Evolutionary conservation across 2,113 vertebrate genomes (phyloP).

Genomic region (Cettia cetti): DNA sequence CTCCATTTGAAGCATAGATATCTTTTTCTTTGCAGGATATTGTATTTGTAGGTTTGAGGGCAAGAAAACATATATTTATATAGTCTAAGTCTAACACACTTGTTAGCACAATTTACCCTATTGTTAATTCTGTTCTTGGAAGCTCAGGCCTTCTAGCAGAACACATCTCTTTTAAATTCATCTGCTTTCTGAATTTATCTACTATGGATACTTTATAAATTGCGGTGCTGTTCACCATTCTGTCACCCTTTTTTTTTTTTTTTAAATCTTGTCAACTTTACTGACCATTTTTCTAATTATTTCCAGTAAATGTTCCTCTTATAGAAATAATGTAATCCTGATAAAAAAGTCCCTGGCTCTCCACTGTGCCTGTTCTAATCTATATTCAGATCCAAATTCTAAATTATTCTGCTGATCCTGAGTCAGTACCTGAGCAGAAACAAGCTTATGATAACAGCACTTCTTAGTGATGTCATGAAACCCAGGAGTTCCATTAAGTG

Average conservation of each 20-base stretch:
- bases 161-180: not conserved
- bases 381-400: not conserved
- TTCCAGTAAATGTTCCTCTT: not conserved
- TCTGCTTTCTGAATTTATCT: not conserved
- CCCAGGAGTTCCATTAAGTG: not conserved
- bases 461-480: not conserved
- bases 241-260: not conserved
- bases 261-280: not conserved
- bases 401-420: not conserved
- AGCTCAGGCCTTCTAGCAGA: not conserved
- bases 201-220: not conserved
- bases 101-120: not conserved
- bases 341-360: not conserved
- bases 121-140: not conserved
- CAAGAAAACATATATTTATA: not conserved
- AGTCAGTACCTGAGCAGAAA: not conserved
- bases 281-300: not conserved
- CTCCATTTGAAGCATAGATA: not conserved
- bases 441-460: not conserved
- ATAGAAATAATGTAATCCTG: not conserved
- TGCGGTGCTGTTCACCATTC: not conserved
- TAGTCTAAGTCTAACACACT: not conserved
- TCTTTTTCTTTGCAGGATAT: not conserved
- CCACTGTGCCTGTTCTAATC: not conserved
- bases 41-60: not conserved